A percentile compares a stretch with the other conserved stretches of the same genome.
Conservation (phyloP, 2,888 invertebrate genomes). For the Perizoma affinitatum region DNA sequence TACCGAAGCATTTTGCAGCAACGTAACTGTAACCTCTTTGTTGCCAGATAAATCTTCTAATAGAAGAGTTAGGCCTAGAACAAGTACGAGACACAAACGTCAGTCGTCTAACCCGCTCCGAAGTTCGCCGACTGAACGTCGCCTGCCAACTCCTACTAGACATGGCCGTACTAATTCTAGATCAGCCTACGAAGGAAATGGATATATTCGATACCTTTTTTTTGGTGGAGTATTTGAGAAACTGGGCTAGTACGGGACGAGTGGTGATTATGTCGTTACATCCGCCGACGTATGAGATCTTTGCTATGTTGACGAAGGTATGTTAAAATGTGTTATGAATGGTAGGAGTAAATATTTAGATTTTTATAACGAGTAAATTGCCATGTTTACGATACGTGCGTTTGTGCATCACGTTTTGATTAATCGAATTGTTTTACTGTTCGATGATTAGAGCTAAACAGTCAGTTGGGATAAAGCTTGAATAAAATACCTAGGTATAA, state of each 20-base stretch:
- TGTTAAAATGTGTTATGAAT: slow-evolving; percentile 1
- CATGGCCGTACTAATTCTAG: slow-evolving; percentile 93
- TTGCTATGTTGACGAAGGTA: slow-evolving; percentile 94
- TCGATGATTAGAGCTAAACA: no score
- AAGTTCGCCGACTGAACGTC: slow-evolving; percentile 93
- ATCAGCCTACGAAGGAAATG: slow-evolving; percentile 94
- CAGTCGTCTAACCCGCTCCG: slow-evolving; percentile 93
- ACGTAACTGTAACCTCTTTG: not conserved
- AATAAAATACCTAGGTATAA: not conserved
- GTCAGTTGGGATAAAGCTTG: no score
- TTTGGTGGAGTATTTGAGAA: slow-evolving; percentile 95
- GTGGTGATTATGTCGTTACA: slow-evolving; percentile 96
- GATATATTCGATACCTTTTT: slow-evolving; percentile 98
- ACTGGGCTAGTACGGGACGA: slow-evolving; percentile 93
- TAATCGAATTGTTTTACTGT: no score
- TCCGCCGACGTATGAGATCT: slow-evolving; percentile 97
- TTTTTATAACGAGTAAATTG: not conserved
- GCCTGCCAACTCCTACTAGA: slow-evolving; percentile 95
- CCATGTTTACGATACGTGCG: no score
- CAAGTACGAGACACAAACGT: slow-evolving; percentile 95
- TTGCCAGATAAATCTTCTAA: slow-evolving; percentile 91
- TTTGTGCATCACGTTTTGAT: no score
- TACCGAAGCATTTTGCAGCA: no score
- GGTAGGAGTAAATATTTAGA: not conserved
- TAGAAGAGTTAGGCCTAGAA: slow-evolving; percentile 95